phyloP scores from a whole-genome alignment of 2,888 invertebrate genomes.

The Drosophila gaucha region DNA sequence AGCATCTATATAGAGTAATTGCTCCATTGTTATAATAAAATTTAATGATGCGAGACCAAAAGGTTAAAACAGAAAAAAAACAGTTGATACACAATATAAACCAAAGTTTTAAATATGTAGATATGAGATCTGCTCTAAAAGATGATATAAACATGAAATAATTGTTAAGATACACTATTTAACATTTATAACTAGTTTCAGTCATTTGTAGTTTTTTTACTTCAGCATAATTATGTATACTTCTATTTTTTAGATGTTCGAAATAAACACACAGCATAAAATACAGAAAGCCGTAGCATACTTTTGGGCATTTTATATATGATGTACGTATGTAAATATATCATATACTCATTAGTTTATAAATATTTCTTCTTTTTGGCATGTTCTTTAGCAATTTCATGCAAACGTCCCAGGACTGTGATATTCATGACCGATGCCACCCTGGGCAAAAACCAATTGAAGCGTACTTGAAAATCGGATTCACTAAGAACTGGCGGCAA shows the following conservation, averaged over 20 bases:
- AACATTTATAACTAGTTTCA: background rate
- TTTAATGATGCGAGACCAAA: background rate
- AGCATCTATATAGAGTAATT: background rate
- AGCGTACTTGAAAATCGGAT: constrained; percentile 33
- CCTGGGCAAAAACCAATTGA: constrained; percentile 47
- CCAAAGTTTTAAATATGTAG: no score
- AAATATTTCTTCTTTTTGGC: constrained; percentile 37
- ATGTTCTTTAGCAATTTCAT: constrained; percentile 44
- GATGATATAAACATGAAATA: no score
- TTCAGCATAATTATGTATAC: constrained; percentile 13
- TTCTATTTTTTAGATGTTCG: constrained; percentile 2
- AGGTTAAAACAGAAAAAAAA: background rate
- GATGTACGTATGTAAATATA: background rate
- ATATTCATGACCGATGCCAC: constrained; percentile 38
- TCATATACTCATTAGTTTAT: constrained; percentile 7
- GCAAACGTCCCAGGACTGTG: constrained; percentile 35
- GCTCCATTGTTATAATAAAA: background rate
- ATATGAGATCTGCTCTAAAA: no score
- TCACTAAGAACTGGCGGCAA: constrained; percentile 57
- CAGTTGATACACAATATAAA: background rate
- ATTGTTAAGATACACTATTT: no score
- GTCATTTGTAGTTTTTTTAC: background rate
- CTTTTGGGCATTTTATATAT: constrained; percentile 34
- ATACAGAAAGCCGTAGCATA: constrained; percentile 10
- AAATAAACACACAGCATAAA: background rate